Percentiles rank a stretch among this genome's conserved stretches.
Conservation (phyloP, 1,140 invertebrate genomes). For the Aleiodes sp. region DNA sequence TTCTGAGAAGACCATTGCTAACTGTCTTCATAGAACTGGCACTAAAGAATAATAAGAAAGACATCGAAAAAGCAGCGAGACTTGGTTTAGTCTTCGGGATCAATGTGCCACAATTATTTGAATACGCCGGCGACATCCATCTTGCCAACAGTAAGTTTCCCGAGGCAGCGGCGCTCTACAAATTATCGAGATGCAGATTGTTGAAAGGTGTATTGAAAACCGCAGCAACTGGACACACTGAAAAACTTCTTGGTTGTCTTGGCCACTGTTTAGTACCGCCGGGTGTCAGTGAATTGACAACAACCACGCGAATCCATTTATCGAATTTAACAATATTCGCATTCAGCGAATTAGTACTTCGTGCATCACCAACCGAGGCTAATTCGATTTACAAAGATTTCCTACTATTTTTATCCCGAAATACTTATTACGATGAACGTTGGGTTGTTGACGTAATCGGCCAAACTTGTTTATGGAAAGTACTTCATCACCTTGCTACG, state of each 20-base stretch:
- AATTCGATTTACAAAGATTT: slow-evolving; percentile 66
- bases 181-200: slow-evolving; percentile 75
- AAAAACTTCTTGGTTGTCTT: slow-evolving; percentile 74
- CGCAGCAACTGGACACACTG: slow-evolving; percentile 75
- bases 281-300: slow-evolving; percentile 68
- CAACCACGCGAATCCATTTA: slow-evolving; percentile 73
- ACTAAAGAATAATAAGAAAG: slow-evolving; percentile 62
- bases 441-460: slow-evolving; percentile 73
- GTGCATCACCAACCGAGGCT: slow-evolving; percentile 55
- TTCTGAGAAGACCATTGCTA: slow-evolving; percentile 73
- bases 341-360: slow-evolving; percentile 72
- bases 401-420: slow-evolving; percentile 73
- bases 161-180: slow-evolving; percentile 76
- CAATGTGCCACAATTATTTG: slow-evolving; percentile 75
- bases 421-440: slow-evolving; percentile 76
- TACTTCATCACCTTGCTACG: slow-evolving; percentile 70
- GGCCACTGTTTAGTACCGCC: slow-evolving; percentile 69
- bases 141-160: slow-evolving; percentile 72
- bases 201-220: slow-evolving; percentile 79
- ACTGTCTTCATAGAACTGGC: slow-evolving; percentile 75
- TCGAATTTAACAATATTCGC: slow-evolving; percentile 76
- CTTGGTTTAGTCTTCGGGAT: slow-evolving; percentile 72
- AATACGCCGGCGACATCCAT: slow-evolving; percentile 77
- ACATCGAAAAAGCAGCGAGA: slow-evolving; percentile 69
- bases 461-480: slow-evolving; percentile 72